Base-by-base conservation (phyloP, 2,113 vertebrate species). In the Pteropus alecto region DNA sequence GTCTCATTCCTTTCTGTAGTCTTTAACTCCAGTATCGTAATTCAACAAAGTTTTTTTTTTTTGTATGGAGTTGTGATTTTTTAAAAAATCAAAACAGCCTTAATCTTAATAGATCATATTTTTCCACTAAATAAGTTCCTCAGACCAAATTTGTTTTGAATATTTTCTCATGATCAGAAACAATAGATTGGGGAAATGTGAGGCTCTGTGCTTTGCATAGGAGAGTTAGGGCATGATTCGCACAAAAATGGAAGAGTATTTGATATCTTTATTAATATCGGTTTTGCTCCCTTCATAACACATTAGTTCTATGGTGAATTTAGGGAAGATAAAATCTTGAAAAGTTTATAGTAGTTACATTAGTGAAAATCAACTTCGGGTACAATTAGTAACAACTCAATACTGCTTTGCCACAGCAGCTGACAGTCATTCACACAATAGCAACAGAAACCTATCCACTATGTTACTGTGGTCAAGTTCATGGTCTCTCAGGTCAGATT, bases 281-380 rank as follows among this genome's bases (percentile, higher is more conserved):
- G 22, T 15, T 94, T 84, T 38, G 2, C 0, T 22, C 43, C 24
- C 1, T 82, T 76, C 15, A 22, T 73, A 65, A 21, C 2, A 13
- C 6, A 8, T 86, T 51, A 86, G 6, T 58, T 93, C 4, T 79
- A 2, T 51, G 35, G 86, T 77, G 21, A 81, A 88, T 88, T 93
- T 3, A 67, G 41, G 41, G 22, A 2, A 6, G 60, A 82, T 41
- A 91, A 48, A 86, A 78, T 33, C 43, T 88, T 78, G 8, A 94
- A 43, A 10, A 91, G 35, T 63, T 89, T 81, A 48, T 22, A 77
- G 65, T 48, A 51, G 7, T 24, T 51, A 7, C 9, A 63, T 89
- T 96, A 86, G 10, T 94, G 65, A 92, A 88, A 88, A 73, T 91
- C 90, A 87, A 43, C 82, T 88, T 83, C 41, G 70, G 70, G 51